phyloP scores from a whole-genome alignment of 2,113 vertebrate genomes.

The Lonchura striata region DNA sequence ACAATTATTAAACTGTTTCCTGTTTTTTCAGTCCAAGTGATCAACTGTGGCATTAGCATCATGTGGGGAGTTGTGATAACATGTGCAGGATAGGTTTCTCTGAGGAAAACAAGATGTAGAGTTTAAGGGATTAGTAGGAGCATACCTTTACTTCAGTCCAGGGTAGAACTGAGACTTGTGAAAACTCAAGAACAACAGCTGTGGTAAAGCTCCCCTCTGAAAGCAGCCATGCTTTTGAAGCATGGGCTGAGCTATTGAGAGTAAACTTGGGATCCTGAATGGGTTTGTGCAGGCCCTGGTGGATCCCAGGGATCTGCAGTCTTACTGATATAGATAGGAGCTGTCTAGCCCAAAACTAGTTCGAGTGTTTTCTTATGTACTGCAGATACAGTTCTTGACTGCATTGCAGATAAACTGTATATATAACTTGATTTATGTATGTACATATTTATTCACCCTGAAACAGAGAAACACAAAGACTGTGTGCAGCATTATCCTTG shows the following conservation, averaged over 20 bases:
- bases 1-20: background rate
- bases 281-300: background rate
- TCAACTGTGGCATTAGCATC: background rate
- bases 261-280: background rate
- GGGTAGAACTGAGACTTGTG: background rate
- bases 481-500: background rate
- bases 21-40: background rate
- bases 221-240: background rate
- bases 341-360: background rate
- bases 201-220: background rate
- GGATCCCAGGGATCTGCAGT: background rate
- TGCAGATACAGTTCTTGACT: background rate
- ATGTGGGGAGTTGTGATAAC: background rate
- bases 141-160: background rate
- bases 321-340: background rate
- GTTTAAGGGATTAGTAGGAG: background rate
- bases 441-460: background rate
- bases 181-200: background rate
- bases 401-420: constrained; percentile 33
- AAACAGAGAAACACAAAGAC: background rate
- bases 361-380: background rate
- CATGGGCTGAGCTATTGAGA: background rate
- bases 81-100: background rate
- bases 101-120: background rate
- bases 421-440: background rate